Evolutionary conservation across 2,797 vertebrate species (phyloP).

Genomic region (Sebastes nivosus): DNA sequence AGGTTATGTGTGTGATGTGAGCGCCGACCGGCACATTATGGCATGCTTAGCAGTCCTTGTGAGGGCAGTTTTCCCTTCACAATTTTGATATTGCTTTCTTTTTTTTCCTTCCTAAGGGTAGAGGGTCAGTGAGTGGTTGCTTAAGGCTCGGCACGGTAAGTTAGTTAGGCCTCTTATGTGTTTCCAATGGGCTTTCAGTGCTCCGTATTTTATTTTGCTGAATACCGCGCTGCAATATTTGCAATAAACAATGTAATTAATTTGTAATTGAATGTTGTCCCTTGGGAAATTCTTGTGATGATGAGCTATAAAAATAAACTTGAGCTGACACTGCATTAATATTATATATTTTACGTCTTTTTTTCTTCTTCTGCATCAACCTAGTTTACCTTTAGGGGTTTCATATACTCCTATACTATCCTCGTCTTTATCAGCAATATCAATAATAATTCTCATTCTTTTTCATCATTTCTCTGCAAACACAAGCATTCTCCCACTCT

Average conservation of each 20-base stretch:
- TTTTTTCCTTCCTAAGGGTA: neutral
- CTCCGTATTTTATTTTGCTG: neutral
- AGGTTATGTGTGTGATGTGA: neutral
- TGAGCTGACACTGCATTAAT: neutral
- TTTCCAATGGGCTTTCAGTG: neutral
- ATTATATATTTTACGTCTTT: neutral
- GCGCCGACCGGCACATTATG: neutral
- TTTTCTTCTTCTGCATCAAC: neutral
- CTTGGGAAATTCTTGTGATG: slow-evolving; percentile 13
- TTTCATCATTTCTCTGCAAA: slow-evolving; percentile 16
- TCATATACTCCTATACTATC: neutral
- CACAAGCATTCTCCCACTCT: neutral
- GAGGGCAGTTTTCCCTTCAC: neutral
- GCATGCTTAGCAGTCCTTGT: neutral
- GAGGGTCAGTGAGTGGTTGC: neutral
- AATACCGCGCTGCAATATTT: neutral
- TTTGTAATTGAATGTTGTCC: slow-evolving; percentile 10
- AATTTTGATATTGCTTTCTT: neutral
- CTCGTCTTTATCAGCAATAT: slow-evolving; percentile 1
- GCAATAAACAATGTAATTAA: neutral
- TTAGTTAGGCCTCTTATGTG: neutral
- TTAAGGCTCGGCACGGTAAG: slow-evolving; percentile 8
- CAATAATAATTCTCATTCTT: neutral
- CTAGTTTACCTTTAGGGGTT: neutral
- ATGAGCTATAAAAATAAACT: slow-evolving; percentile 18